phyloP scores from a whole-genome alignment of 2,888 invertebrate species.

The Junonia oenone region DNA sequence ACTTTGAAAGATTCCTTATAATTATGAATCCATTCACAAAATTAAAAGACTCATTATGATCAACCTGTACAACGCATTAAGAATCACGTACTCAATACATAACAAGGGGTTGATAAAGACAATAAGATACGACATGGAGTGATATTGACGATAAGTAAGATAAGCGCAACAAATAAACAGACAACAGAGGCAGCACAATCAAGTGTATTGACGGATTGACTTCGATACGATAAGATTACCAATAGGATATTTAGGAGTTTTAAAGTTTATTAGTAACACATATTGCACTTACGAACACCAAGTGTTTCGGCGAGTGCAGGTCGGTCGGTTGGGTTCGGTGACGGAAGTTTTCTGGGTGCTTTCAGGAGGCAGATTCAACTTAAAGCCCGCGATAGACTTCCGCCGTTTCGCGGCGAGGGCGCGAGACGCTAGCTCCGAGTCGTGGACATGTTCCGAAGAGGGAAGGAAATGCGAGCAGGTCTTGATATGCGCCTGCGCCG shows the following conservation, averaged over 20 bases:
- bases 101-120: constrained; percentile 38
- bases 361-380: constrained; percentile 58
- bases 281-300: constrained; percentile 66
- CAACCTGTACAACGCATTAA: constrained; percentile 35
- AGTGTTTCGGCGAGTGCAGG: constrained; percentile 69
- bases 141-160: constrained; percentile 41
- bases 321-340: constrained; percentile 49
- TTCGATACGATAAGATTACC: constrained; percentile 10
- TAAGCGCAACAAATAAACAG: constrained; percentile 23
- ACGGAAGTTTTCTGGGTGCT: constrained; percentile 47
- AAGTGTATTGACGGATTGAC: constrained; percentile 17
- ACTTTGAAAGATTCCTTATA: background rate
- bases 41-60: background rate
- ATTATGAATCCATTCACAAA: background rate
- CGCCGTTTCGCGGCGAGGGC: constrained; percentile 71
- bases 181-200: constrained; percentile 16
- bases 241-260: constrained; percentile 4
- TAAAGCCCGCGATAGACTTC: constrained; percentile 68
- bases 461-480: constrained; percentile 58
- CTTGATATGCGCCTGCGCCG: constrained; percentile 72
- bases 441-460: constrained; percentile 53
- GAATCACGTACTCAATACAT: constrained; percentile 40
- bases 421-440: constrained; percentile 61
- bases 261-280: constrained; percentile 7
- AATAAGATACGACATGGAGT: constrained; percentile 42